Conservation (phyloP, 1,140 invertebrate species). For the Lycorma delicatula region DNA sequence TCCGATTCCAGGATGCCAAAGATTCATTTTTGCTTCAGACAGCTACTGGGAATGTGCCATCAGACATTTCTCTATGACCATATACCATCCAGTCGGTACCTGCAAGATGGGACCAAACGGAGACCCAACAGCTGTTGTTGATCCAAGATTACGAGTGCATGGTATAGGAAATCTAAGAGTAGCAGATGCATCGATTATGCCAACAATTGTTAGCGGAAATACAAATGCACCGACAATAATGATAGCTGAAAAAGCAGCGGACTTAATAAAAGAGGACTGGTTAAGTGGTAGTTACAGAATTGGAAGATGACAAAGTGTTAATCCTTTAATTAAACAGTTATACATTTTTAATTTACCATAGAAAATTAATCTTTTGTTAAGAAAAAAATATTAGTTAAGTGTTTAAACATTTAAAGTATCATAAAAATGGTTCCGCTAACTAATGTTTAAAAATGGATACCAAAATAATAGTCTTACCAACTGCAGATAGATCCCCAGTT, state of each 20-base stretch:
- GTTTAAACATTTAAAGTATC: no score
- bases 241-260: slow-evolving; percentile 78
- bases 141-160: slow-evolving; percentile 65
- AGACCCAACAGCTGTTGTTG: slow-evolving; percentile 71
- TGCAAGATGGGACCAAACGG: slow-evolving; percentile 73
- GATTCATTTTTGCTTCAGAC: slow-evolving; percentile 61
- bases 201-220: slow-evolving; percentile 68
- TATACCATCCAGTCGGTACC: slow-evolving; percentile 74
- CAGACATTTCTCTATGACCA: slow-evolving; percentile 74
- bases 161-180: slow-evolving; percentile 69
- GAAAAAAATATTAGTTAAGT: no score
- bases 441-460: no score
- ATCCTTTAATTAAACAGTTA: no score
- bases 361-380: no score
- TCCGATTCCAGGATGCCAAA: slow-evolving; percentile 68
- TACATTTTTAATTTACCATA: no score
- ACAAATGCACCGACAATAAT: slow-evolving; percentile 79
- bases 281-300: slow-evolving; percentile 29
- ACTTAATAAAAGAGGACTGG: slow-evolving; percentile 72
- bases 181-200: slow-evolving; percentile 85
- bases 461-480: no score
- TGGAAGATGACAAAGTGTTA: no score
- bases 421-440: no score
- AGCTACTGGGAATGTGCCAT: slow-evolving; percentile 79
- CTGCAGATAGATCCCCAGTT: no score